Conservation (phyloP, 2,888 invertebrate genomes). For the Meliscaeva auricollis region DNA sequence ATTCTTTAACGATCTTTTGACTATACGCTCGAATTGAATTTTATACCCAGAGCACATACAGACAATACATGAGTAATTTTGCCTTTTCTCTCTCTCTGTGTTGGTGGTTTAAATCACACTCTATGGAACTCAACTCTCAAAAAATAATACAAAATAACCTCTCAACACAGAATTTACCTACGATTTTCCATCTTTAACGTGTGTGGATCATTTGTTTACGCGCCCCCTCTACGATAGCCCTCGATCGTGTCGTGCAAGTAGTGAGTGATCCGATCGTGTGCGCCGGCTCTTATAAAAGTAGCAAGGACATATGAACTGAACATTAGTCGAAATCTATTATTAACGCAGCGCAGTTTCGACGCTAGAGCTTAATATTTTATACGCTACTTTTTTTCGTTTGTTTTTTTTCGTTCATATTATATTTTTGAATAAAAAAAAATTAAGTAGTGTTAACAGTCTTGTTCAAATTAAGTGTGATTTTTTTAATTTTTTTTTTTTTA, state of each 20-base stretch:
- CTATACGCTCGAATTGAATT: not conserved
- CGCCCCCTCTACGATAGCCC: constrained; percentile 65
- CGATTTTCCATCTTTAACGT: constrained; percentile 75
- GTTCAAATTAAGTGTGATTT: not conserved
- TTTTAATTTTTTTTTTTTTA: not conserved
- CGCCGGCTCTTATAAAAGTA: constrained; percentile 84
- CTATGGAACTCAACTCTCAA: constrained; percentile 59
- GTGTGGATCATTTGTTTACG: constrained; percentile 73
- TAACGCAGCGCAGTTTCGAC: constrained; percentile 80
- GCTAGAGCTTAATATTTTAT: constrained; percentile 63
- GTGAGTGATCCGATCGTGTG: constrained; percentile 75
- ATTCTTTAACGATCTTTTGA: constrained; percentile 29
- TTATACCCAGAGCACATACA: not conserved
- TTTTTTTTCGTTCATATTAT: not conserved
- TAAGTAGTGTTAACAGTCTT: not conserved
- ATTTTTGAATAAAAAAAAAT: not conserved
- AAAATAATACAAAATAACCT: constrained; percentile 40
- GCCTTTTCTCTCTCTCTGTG: constrained; percentile 18
- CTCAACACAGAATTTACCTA: constrained; percentile 75
- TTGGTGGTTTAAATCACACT: constrained; percentile 60
- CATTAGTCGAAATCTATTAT: constrained; percentile 84
- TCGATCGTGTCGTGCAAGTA: constrained; percentile 71
- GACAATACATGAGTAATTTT: constrained; percentile 6
- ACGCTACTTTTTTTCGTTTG: constrained; percentile 30
- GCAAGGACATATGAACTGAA: constrained; percentile 84